These are phyloP conservation scores for Myotis yumanensis DNA, from an alignment of 2,113 vertebrate species.

Conservation along the genomic window DNA sequence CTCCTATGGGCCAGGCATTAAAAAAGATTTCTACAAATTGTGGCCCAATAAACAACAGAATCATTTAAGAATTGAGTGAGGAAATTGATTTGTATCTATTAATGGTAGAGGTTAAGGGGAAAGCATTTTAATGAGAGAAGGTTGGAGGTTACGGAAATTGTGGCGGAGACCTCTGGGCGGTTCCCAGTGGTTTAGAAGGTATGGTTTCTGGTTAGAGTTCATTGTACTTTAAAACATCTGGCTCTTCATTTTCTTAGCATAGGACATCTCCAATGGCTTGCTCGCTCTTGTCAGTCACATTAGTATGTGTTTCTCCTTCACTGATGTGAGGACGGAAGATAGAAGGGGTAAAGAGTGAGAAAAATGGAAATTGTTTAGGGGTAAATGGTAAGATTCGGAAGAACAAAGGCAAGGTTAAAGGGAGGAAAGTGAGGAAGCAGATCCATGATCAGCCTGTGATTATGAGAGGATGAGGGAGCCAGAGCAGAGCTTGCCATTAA, in stretches of 20 bases:
- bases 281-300: not conserved
- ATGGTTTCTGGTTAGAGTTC: not conserved
- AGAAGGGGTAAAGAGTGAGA: not conserved
- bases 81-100: not conserved
- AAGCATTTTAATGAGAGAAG: not conserved
- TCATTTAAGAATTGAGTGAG: not conserved
- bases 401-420: not conserved
- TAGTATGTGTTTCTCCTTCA: not conserved
- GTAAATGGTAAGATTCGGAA: not conserved
- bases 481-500: not conserved
- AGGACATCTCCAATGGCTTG: not conserved
- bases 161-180: not conserved
- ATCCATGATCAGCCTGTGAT: not conserved
- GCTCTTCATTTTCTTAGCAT: not conserved
- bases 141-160: not conserved
- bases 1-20: not conserved
- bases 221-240: not conserved
- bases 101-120: not conserved
- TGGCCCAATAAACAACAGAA: not conserved
- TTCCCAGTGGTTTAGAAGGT: not conserved
- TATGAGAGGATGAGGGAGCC: too few species aligned
- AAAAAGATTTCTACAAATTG: conserved; percentile 23
- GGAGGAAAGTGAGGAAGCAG: not conserved
- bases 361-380: not conserved
- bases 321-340: not conserved